phyloP scores from a whole-genome alignment of 2,888 invertebrate species.

The Hydrotaea diabolus region DNA sequence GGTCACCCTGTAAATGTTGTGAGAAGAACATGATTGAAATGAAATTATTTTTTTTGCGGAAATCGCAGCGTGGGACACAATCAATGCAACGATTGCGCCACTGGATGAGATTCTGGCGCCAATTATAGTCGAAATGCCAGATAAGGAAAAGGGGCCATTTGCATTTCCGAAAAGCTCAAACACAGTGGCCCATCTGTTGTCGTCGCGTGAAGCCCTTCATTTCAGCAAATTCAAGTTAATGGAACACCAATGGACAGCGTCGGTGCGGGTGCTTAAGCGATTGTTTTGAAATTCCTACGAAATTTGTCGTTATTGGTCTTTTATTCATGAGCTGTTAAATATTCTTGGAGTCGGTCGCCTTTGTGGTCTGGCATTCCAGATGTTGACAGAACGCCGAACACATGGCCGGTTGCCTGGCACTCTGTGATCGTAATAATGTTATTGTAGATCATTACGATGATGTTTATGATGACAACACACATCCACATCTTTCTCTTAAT shows the following conservation, averaged over 20 bases:
- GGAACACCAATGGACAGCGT: not conserved
- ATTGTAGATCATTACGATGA: not conserved
- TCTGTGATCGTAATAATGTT: not conserved
- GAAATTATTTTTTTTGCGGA: not conserved
- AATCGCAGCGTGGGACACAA: not conserved
- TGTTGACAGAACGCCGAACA: not conserved
- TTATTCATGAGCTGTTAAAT: not conserved
- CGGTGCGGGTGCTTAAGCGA: no score
- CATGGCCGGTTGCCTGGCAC: not conserved
- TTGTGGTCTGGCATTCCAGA: not conserved
- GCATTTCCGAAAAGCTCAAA: not conserved
- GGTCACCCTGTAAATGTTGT: no score
- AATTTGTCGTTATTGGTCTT: not conserved
- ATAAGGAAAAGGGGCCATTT: not conserved
- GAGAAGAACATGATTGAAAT: not conserved
- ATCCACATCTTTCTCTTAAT: slow-evolving; percentile 14
- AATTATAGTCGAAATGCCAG: not conserved
- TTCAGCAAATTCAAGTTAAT: not conserved
- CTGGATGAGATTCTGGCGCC: not conserved
- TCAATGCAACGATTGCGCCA: not conserved
- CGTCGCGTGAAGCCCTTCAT: not conserved
- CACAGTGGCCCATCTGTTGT: not conserved
- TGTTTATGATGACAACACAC: not conserved
- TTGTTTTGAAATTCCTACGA: not conserved
- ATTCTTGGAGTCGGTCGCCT: not conserved